These are phyloP conservation scores for Anthonomus grandis DNA, from an alignment of 1,140 invertebrate genomes.

Conservation along the genomic window DNA sequence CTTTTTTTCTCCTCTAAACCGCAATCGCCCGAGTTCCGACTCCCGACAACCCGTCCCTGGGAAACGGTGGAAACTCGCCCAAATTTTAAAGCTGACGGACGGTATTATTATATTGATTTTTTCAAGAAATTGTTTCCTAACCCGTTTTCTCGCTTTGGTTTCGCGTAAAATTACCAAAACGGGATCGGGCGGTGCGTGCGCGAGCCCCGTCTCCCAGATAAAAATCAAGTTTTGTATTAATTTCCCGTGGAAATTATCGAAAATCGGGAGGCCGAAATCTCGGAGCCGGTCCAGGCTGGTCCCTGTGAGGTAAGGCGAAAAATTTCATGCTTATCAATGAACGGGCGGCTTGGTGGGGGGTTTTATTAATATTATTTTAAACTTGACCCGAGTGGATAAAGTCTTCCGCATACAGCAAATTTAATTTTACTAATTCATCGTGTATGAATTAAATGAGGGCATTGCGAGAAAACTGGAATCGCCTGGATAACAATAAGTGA, in stretches of 20 bases:
- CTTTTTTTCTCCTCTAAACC: not conserved
- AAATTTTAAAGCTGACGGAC: conserved; percentile 30
- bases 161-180: conserved; percentile 14
- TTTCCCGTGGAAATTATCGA: conserved; percentile 3
- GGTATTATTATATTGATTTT: conserved; percentile 35
- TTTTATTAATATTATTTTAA: conserved; percentile 8
- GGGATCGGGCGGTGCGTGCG: conserved; percentile 14
- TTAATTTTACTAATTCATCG: too few relatives aligned
- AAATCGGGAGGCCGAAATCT: not conserved
- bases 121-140: conserved; percentile 31
- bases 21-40: not conserved
- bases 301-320: conserved; percentile 16
- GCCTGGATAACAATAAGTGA: not conserved
- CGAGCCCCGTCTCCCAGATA: conserved; percentile 11
- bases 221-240: conserved; percentile 22
- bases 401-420: too few relatives aligned
- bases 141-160: conserved; percentile 24
- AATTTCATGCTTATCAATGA: conserved; percentile 6
- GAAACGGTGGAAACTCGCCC: conserved; percentile 32
- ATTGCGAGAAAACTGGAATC: conserved; percentile 17
- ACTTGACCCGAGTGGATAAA: not conserved
- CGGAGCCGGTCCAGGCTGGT: conserved; percentile 24
- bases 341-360: conserved; percentile 10
- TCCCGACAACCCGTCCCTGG: conserved; percentile 9
- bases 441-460: too few relatives aligned